Conservation (phyloP, 2,797 vertebrate genomes). For the Mastacembelus armatus region DNA sequence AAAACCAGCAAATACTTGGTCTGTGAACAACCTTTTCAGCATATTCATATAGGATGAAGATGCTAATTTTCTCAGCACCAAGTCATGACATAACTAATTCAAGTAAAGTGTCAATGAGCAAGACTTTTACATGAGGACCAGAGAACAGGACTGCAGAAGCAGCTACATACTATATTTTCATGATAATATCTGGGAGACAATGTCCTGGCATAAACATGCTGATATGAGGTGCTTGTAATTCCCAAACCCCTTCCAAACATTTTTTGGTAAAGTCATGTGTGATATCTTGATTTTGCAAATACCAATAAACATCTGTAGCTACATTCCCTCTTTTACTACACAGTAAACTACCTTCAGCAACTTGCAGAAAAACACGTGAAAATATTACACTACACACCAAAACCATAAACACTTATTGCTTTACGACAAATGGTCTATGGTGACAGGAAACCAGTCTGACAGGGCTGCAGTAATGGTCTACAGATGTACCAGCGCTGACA, state of each 20-base stretch:
- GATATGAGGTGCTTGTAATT: not conserved
- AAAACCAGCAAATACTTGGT: not conserved
- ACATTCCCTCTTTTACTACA: slow-evolving; percentile 13
- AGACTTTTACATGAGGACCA: slow-evolving; percentile 11
- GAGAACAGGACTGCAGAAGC: not conserved
- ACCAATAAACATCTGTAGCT: not conserved
- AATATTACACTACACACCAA: too few species aligned
- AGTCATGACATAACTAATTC: too few species aligned
- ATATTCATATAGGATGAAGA: not conserved
- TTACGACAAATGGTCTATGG: too few species aligned
- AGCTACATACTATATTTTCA: slow-evolving; percentile 1
- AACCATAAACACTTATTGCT: too few species aligned
- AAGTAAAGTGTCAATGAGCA: not conserved
- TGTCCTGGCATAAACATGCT: not conserved
- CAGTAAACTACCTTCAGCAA: not conserved
- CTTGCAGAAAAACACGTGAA: not conserved
- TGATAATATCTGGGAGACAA: not conserved
- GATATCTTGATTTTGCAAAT: not conserved
- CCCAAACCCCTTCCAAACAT: not conserved
- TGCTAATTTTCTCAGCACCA: not conserved
- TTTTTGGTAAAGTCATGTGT: not conserved
- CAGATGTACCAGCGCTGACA: not conserved
- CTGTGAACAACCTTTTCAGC: not conserved
- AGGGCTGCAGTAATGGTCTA: not conserved
- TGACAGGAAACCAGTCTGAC: not conserved